Evolutionary conservation across 2,797 vertebrate species (phyloP).

Genomic region (Sorex maritimensis): DNA sequence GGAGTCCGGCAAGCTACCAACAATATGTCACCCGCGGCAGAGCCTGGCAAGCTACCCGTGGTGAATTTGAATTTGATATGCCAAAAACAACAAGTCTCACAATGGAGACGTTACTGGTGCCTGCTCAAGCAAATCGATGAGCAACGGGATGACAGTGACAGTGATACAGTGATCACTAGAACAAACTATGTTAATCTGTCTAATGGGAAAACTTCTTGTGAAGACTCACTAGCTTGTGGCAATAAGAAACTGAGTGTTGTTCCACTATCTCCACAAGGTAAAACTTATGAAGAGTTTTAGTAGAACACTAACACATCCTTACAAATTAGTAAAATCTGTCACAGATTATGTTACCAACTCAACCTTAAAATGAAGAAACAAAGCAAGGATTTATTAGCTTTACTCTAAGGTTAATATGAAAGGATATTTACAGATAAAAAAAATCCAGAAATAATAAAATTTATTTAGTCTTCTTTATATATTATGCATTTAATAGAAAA

Average conservation of each 20-base stretch:
- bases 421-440: not conserved
- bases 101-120: no score
- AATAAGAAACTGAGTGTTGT: not conserved
- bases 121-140: no score
- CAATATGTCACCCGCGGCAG: no score
- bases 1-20: no score
- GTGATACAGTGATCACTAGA: no score
- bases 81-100: no score
- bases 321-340: conserved; percentile 8
- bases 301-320: not conserved
- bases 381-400: not conserved
- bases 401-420: not conserved
- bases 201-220: not conserved
- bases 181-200: not conserved
- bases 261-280: not conserved
- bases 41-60: no score
- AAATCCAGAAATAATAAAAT: not conserved
- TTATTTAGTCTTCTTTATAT: not conserved
- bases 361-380: not conserved
- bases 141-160: no score
- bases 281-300: not conserved
- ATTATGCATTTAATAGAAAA: not conserved
- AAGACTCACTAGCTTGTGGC: not conserved
- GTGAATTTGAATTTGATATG: no score
- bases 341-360: not conserved